Base-by-base conservation (phyloP, 2,797 vertebrate species). In the Pterois miles region DNA sequence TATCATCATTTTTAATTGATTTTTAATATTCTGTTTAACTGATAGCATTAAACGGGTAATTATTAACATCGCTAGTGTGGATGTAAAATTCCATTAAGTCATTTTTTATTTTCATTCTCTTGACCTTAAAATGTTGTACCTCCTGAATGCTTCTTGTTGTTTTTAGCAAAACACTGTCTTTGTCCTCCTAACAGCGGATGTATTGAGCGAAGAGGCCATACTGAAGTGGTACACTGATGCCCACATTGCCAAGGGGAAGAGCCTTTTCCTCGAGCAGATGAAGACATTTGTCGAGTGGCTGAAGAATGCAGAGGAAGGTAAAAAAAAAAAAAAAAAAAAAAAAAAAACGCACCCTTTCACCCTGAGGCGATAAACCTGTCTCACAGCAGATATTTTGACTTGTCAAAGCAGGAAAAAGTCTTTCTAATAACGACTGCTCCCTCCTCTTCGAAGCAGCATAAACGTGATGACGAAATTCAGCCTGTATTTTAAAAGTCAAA, bases 261-360 rank as follows among this genome's bases (percentile, higher is more conserved):
- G 97, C 3, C 95, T 99, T 56, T 99, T 99, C 94, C 96, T 99
- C 71, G 98, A 99, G 85, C 97, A 99, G 88, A 99, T 98, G 97
- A 99, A 98, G 81, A 99, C 98, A 89, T 99, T 99, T 74, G 97
- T 99, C 0, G 98, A 99, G 88, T 99, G 98, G 98, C 96, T 99
- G 84, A 99, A 97, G 92, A 98, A 98, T 13, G 98, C 97, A 0
- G 98, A 99, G 91, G 97, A 99, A 96, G 98, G 98, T 98, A 89
- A 68, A 3, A 3, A 10, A 34, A 9, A 6, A 3, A 14, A 11
- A 34, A 9, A 6, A 3, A 14, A 11, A 20, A 11, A 3, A 0
- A 10, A 25, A 16, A n/a, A 6, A 4, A 1, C 22, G 16, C 29
- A 5, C 4, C 5, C 20, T 13, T 16, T 46, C 8, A 8, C 27